These are phyloP conservation scores for Clarias batrachus DNA, from an alignment of 2,113 vertebrate genomes.

Conservation along the genomic window DNA sequence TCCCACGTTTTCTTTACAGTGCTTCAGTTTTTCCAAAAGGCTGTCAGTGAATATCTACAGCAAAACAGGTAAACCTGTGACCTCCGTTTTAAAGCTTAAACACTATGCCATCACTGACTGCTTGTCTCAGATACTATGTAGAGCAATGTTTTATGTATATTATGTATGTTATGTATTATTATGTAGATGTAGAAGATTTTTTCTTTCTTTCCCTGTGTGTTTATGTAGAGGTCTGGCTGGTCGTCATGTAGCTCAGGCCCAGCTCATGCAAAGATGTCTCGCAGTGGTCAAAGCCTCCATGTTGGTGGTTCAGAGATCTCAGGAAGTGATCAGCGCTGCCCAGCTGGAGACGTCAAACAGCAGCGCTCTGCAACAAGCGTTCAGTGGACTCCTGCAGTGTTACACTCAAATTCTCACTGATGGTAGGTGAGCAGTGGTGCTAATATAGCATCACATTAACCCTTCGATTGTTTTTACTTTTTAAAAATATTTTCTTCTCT, in stretches of 20 bases:
- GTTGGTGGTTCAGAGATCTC: conserved; percentile 82
- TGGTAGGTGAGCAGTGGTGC: conserved; percentile 66
- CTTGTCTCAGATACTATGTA: background rate
- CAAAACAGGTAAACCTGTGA: conserved; percentile 78
- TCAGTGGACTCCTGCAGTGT: conserved; percentile 78
- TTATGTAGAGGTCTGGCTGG: conserved; percentile 76
- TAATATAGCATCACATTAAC: background rate
- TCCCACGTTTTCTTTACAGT: conserved; percentile 67
- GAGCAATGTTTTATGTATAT: background rate
- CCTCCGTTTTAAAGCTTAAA: background rate
- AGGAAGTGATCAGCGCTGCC: conserved; percentile 63
- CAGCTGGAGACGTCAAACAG: conserved; percentile 56
- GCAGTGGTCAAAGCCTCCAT: conserved; percentile 83
- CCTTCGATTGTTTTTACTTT: background rate
- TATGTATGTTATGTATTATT: too few relatives aligned
- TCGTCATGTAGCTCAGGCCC: conserved; percentile 82
- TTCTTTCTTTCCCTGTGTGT: conserved; percentile 36
- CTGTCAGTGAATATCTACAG: conserved; percentile 75
- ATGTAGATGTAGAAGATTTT: too few relatives aligned
- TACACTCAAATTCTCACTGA: conserved; percentile 80
- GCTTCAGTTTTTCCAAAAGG: conserved; percentile 81
- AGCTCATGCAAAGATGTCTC: conserved; percentile 85
- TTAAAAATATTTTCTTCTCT: background rate
- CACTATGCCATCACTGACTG: background rate
- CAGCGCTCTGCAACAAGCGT: conserved; percentile 67